Base-by-base conservation (phyloP, 2,797 vertebrate species). In the Sebastes cheni region DNA sequence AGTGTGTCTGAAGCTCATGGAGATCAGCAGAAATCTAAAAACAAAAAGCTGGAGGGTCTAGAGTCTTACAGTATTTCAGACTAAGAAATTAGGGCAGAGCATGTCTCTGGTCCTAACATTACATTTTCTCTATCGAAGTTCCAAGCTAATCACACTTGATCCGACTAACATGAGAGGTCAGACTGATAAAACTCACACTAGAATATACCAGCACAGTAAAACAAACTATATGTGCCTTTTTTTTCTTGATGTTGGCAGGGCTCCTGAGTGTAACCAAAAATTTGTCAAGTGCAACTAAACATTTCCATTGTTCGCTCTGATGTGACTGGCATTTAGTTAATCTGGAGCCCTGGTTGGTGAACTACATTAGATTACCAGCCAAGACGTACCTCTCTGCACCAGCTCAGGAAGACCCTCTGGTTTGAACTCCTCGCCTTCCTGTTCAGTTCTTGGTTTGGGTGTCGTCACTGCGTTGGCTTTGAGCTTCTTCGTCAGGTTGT, bases 361-460 rank as follows among this genome's bases (percentile, higher is more conserved):
- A 50, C 42, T 50, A 20, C 0, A 1, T 56, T 18, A 23, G 10
- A 25, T 16, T 16, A 55, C 8, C 8, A 50, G 8, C 2, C 2
- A 29, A 12, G 1, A 77, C 86, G 46, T 89, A 98, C 97, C 97
- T 97, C 91, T 97, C 86, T 95, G 95, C 42, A 97, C 97, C 75
- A 96, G 90, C 73, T 97, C 96, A 61, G 97, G 97, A 84, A 98
- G 95, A 14, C 96, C 97, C 80, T 97, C 97, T 1, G 95, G 95
- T 76, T 93, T 94, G 78, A 89, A 92, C 7, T 95, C 89, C 1
- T 82, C 66, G 0, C 95, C 89, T 2, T 93, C 91, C 59, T 84
- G 78, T 27, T 30, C 18, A 72, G 60, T 8, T 89, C 64, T 54
- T 46, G 81, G 8, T 85, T 73, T 82, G 46, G 91, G 89, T 7